Percentiles rank a stretch among this genome's conserved stretches.
These are phyloP conservation scores for Habrosyne pyritoides DNA, from an alignment of 2,888 invertebrate genomes.

Conservation along the genomic window DNA sequence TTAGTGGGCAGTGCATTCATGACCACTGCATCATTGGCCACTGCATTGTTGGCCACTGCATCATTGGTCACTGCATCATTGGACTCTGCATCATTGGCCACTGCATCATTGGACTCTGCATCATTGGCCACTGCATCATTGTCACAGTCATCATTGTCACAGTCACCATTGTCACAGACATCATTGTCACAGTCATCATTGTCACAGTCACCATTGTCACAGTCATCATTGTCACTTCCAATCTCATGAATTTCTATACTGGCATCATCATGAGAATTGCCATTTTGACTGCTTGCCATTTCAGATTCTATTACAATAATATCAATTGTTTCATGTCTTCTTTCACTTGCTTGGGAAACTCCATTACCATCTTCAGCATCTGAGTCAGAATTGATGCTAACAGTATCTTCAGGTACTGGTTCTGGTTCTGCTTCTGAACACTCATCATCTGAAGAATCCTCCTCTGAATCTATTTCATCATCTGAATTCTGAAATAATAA, in stretches of 20 bases:
- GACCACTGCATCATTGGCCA: too few relatives aligned
- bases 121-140: too few relatives aligned
- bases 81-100: too few relatives aligned
- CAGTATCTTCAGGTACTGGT: slow-evolving; percentile 57
- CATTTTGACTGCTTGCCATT: slow-evolving; percentile 48
- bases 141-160: too few relatives aligned
- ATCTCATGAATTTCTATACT: slow-evolving; percentile 71
- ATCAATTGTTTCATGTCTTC: slow-evolving; percentile 45
- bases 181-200: too few relatives aligned
- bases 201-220: slow-evolving; percentile 57
- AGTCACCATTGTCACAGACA: too few relatives aligned
- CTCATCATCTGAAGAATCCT: slow-evolving; percentile 52
- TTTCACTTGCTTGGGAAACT: slow-evolving; percentile 45
- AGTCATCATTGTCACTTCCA: slow-evolving; percentile 78
- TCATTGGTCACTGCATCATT: too few relatives aligned
- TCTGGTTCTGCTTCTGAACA: slow-evolving; percentile 48
- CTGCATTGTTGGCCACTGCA: too few relatives aligned
- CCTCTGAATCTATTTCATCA: slow-evolving; percentile 52
- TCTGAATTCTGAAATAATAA: slow-evolving; percentile 41
- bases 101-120: too few relatives aligned
- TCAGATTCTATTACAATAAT: slow-evolving; percentile 53
- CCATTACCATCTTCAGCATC: slow-evolving; percentile 56
- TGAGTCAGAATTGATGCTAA: slow-evolving; percentile 69
- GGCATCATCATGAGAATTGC: slow-evolving; percentile 38
- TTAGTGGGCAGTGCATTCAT: too few relatives aligned